Conservation (phyloP, 2,888 invertebrate genomes). For the Platerodrilus igneus region DNA sequence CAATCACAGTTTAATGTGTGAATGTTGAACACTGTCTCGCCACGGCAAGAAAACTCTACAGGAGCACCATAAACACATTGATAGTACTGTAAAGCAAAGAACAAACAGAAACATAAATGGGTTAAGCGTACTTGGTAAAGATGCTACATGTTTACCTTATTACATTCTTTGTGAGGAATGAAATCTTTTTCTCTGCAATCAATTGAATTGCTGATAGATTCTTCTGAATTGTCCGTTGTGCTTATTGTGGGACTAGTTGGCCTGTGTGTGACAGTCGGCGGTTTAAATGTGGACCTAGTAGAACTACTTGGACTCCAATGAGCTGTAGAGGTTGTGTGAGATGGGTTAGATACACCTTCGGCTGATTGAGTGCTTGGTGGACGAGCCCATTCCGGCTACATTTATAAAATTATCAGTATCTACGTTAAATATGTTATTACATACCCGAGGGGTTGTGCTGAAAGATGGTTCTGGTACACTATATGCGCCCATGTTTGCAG, state of each 20-base stretch:
- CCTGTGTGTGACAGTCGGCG: conserved; percentile 9
- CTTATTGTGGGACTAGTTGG: conserved; percentile 36
- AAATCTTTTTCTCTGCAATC: conserved; percentile 55
- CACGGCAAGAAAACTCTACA: conserved; percentile 66
- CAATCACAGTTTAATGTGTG: conserved; percentile 72
- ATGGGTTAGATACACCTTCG: conserved; percentile 35
- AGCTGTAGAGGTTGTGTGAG: conserved; percentile 33
- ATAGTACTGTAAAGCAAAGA: conserved; percentile 63
- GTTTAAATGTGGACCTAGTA: conserved; percentile 20
- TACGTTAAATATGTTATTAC: conserved; percentile 28
- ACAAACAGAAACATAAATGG: conserved; percentile 7
- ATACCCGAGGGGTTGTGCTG: conserved; percentile 65
- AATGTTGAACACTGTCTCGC: conserved; percentile 72
- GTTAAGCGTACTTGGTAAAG: neutral
- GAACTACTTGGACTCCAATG: conserved; percentile 32
- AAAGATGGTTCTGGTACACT: conserved; percentile 63
- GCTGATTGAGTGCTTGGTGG: conserved; percentile 65
- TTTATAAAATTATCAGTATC: no score
- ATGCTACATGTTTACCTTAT: conserved; percentile 50
- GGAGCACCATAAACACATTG: conserved; percentile 78
- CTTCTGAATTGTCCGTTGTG: conserved; percentile 10
- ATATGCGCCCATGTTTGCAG: conserved; percentile 67
- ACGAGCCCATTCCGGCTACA: conserved; percentile 75
- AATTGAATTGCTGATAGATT: conserved; percentile 31
- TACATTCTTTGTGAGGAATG: conserved; percentile 56